Base-by-base conservation (phyloP, 23 tunicate species). In the Ciona savignyi region DNA sequence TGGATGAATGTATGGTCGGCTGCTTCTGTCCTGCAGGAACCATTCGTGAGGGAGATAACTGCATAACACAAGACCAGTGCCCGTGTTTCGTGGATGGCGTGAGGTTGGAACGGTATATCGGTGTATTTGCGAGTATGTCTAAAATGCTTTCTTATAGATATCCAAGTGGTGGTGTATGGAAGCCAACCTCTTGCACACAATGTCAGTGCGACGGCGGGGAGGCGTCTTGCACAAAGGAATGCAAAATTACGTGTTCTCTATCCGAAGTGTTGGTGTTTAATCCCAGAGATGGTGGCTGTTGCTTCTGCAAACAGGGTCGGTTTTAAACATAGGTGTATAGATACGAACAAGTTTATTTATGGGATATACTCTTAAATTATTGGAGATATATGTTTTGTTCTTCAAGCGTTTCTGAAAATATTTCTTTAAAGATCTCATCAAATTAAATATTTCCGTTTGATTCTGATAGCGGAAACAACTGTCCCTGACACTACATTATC, bases 1-100 rank as follows among this genome's bases (percentile, higher is more conserved):
- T 60, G 9, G 78, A 78, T 33, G 74, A 62, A 3, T 91, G 97
- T 67, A 51, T 24, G 33, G 66, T 85, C 25, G 97, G 97, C 15
- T 91, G 97, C 65, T 91, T 56, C 79, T 91, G 97, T 29, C 91
- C 91, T 25, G 71, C 70, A 21, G 97, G 97, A 3, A 84, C 56
- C 61, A 76, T 62, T 34, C 63, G 68, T 66, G 86, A 85, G 60
- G 97, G 97, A 35, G 34, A 4, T 30, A 81, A 87, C 60, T 91
- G 97, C 71, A 84, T 91, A 23, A 25, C 65, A 32, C 77, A 77
- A 32, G 30, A 74, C 23, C 75, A 85, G 25, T 91, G 97, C 64
- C 83, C 85, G 0, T 91, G 97, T 60, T 25, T 70, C 1, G 34
- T 51, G 30, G 61, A 80, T 34, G 97, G 91, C 4, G 67, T 60